A percentile compares a stretch with the other conserved stretches of the same genome.
Evolutionary conservation across 2,888 invertebrate genomes (phyloP).

Genomic region (Tachystola acroxantha): DNA sequence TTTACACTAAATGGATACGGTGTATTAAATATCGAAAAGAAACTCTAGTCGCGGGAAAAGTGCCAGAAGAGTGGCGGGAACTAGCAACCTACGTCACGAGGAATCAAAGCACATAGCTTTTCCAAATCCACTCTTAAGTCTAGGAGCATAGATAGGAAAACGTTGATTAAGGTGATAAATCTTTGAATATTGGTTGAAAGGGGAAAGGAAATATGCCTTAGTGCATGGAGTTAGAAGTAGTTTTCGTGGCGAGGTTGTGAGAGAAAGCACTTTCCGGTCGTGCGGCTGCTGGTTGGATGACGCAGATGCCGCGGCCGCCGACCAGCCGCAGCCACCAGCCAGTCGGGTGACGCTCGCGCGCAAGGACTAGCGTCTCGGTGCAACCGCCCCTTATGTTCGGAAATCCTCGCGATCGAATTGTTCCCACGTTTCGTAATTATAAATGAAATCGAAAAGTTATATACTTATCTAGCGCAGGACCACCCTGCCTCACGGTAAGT

Average conservation of each 20-base stretch:
- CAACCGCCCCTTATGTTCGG: slow-evolving; percentile 16
- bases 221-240: slow-evolving; percentile 32
- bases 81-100: slow-evolving; percentile 41
- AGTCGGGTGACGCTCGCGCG: slow-evolving; percentile 56
- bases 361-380: slow-evolving; percentile 39
- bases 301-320: slow-evolving; percentile 57
- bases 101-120: slow-evolving; percentile 14
- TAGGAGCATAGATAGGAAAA: slow-evolving; percentile 39
- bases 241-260: slow-evolving; percentile 38
- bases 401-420: slow-evolving; percentile 31
- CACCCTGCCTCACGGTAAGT: slow-evolving; percentile 25
- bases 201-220: slow-evolving; percentile 31
- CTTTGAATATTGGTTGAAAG: neutral
- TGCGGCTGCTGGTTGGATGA: slow-evolving; percentile 59
- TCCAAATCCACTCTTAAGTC: slow-evolving; percentile 35
- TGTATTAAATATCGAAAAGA: slow-evolving; percentile 57
- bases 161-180: slow-evolving; percentile 11
- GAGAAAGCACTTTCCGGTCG: slow-evolving; percentile 76
- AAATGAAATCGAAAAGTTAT: slow-evolving; percentile 42
- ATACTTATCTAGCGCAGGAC: slow-evolving; percentile 22
- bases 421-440: slow-evolving; percentile 22
- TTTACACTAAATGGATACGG: slow-evolving; percentile 18
- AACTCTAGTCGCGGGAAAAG: slow-evolving; percentile 66
- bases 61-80: slow-evolving; percentile 54
- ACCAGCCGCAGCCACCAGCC: slow-evolving; percentile 32